Conservation (phyloP, 30 jellyfish, hydroid and myxozoan species). For the Pelagia noctiluca region DNA sequence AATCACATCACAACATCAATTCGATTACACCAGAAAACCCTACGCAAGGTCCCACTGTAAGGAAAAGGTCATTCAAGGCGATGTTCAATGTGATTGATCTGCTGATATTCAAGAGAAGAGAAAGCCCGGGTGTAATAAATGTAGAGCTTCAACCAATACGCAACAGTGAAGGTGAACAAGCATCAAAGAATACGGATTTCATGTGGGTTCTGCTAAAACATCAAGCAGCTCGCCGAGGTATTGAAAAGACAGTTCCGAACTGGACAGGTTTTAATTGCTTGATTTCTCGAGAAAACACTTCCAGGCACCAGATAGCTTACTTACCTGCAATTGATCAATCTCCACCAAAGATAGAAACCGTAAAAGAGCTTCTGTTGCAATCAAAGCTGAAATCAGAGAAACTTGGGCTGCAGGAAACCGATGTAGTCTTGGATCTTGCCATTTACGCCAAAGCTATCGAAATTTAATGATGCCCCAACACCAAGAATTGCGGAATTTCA, state of each 20-base stretch:
- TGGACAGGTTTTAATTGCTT: conserved; percentile 46
- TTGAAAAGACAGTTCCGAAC: conserved; percentile 23
- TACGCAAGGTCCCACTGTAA: too few species aligned
- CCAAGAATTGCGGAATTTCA: conserved; percentile 23
- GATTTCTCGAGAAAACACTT: background rate
- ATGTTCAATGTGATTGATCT: too few species aligned
- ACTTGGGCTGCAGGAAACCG: conserved; percentile 51
- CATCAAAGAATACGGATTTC: too few species aligned
- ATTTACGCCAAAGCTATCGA: conserved; percentile 70
- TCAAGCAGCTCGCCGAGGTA: background rate
- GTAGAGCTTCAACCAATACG: too few species aligned
- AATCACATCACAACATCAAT: too few species aligned
- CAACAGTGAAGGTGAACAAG: too few species aligned
- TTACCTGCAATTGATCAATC: conserved; percentile 38
- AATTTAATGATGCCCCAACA: conserved; percentile 22
- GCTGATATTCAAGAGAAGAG: too few species aligned
- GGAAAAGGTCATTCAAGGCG: too few species aligned
- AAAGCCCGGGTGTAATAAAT: too few species aligned
- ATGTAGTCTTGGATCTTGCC: conserved; percentile 64
- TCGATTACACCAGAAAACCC: too few species aligned
- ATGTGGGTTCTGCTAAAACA: background rate
- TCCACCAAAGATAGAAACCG: conserved; percentile 63
- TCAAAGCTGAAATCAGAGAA: conserved; percentile 51
- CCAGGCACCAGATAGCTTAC: background rate
- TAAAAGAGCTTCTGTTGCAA: conserved; percentile 43